A percentile compares a stretch with the other conserved stretches of the same genome.
Conservation (phyloP, 64 coral and sea anemone genomes). For the Catalaphyllia jardinei region DNA sequence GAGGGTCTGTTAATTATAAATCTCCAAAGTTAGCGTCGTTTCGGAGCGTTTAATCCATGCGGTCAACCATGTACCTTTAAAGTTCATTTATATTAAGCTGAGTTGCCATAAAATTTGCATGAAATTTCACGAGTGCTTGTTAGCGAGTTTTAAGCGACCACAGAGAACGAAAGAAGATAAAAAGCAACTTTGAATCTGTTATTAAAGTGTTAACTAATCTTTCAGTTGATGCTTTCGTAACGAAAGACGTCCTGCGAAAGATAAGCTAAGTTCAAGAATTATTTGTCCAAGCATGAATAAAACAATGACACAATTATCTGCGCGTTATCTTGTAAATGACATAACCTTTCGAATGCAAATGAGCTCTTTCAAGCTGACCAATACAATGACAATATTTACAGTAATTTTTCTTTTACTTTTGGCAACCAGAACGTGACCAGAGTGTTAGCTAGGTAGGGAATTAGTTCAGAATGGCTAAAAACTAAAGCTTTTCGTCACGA, state of each 20-base stretch:
- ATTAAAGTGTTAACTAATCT: background rate
- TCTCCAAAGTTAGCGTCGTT: background rate
- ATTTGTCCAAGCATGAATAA: background rate
- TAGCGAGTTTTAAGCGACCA: background rate
- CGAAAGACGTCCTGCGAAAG: background rate
- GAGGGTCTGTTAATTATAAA: background rate
- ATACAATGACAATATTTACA: constrained; percentile 26
- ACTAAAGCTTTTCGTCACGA: background rate
- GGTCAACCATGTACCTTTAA: background rate
- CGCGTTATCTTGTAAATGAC: constrained; percentile 13
- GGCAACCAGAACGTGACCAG: background rate
- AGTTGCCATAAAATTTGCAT: background rate
- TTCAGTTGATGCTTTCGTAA: no score
- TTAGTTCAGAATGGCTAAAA: background rate
- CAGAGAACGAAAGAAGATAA: background rate
- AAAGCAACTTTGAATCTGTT: background rate
- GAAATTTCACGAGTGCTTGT: background rate
- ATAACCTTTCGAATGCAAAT: constrained; percentile 38
- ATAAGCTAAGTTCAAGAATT: background rate
- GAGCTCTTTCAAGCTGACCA: background rate
- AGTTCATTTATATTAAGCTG: background rate
- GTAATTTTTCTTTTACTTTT: background rate
- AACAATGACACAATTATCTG: background rate
- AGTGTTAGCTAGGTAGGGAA: background rate
- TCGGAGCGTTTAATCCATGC: background rate